Evolutionary conservation across 53 echinoderm and acorn worm species (phyloP), one percentile per base, ranked within the genome.

Genomic region (Crossaster papposus): DNA sequence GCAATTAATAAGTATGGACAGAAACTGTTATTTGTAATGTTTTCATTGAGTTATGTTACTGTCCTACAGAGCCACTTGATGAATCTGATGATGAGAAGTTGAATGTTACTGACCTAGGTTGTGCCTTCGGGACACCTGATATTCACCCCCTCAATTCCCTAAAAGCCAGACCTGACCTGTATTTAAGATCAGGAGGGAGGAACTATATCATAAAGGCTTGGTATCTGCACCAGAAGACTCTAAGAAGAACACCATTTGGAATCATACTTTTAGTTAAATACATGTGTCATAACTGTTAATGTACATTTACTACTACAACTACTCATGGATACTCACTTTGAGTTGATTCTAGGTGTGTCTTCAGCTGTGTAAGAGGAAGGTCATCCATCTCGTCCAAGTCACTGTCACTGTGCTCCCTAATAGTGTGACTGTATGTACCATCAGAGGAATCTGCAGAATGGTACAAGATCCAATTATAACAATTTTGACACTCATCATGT

Each of bases 341-440:
- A 68, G n/a, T 68, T 24, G 68, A 68, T 24, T 4, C 68, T 28
- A 68, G 64, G 2, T 26, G n/a, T 68, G 68, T 68, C 68, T 68
- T 26, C n/a, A 68, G 68, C 68, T 68, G 29, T 68, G 68, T 26
- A 24, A 26, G 28, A 26, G 0, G 28, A 24, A 68, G 4, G 28
- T 68, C 68, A 26, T 68, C 68, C 28, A 68, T 68, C 24, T 68
- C 68, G 28, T 68, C 68, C 68, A 68, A 68, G 68, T 68, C 68
- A 68, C 68, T 68, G 68, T 28, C 28, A 26, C 58, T 58, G 12
- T 7, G 68, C 28, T 68, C 68, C n/a, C 28, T 11, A 12, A 68
- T 68, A 24, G 2, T 12, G 2, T 26, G 28, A 26, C 62, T 62
- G 62, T n/a, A 64, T 22, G 23, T 3, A 15, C 64, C 64, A 9